Evolutionary conservation across 35 echinoderm and acorn worm species (phyloP).

Genomic region (Apostichopus japonicus): DNA sequence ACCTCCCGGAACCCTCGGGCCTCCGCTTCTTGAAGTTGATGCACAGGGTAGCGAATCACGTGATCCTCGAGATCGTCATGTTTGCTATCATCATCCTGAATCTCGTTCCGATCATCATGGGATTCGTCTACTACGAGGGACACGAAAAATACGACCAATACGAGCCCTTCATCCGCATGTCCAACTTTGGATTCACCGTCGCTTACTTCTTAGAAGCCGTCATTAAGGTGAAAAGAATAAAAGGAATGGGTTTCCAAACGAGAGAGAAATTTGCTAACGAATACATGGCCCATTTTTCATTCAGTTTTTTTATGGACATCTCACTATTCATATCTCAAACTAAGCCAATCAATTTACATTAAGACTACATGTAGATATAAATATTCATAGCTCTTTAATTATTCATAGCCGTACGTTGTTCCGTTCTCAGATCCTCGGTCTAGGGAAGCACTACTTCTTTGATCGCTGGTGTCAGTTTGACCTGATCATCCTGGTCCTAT

Average conservation of each 20-base stretch:
- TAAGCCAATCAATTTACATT: no score
- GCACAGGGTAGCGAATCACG: constrained; percentile 50
- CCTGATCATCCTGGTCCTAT: constrained; percentile 77
- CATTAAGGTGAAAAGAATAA: constrained; percentile 68
- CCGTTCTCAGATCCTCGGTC: no score
- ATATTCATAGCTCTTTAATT: no score
- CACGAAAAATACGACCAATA: constrained; percentile 10
- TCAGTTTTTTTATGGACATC: no score
- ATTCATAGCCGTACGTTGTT: no score
- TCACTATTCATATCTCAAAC: no score
- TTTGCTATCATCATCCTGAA: constrained; percentile 83
- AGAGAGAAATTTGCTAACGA: no score
- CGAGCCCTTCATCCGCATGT: constrained; percentile 44
- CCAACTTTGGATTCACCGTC: constrained; percentile 82
- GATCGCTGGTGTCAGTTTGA: constrained; percentile 96
- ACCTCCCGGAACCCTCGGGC: constrained; percentile 61
- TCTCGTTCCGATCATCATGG: constrained; percentile 91
- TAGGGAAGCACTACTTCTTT: constrained; percentile 78
- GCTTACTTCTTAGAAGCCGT: constrained; percentile 81
- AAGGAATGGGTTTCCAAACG: no score
- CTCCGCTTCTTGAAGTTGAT: constrained; percentile 32
- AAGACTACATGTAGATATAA: no score
- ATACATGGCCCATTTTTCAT: no score
- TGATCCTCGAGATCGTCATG: constrained; percentile 68
- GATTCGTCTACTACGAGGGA: constrained; percentile 60